phyloP scores from a whole-genome alignment of 2,888 invertebrate genomes.

The Drosophila prostipennis region DNA sequence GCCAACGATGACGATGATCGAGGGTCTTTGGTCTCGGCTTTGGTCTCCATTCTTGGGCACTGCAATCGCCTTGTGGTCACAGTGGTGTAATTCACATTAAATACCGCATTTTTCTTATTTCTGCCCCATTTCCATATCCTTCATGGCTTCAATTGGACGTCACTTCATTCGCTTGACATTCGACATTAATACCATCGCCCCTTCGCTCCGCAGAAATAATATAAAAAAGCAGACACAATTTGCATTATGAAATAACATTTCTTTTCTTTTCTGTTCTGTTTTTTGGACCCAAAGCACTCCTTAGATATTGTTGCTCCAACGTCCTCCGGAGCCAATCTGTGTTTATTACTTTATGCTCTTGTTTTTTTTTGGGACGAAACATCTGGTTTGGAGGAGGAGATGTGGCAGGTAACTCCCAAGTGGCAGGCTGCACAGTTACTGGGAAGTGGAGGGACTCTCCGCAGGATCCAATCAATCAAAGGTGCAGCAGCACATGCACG shows the following conservation, averaged over 20 bases:
- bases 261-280: constrained; percentile 20
- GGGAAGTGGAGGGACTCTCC: background rate
- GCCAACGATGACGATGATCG: constrained; percentile 61
- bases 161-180: constrained; percentile 76
- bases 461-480: constrained; percentile 38
- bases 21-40: constrained; percentile 11
- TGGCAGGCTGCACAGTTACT: background rate
- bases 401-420: background rate
- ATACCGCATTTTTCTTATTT: constrained; percentile 81
- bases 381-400: background rate
- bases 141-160: constrained; percentile 52
- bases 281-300: constrained; percentile 57
- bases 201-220: background rate
- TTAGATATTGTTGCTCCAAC: constrained; percentile 47
- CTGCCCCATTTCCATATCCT: constrained; percentile 61
- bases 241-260: constrained; percentile 78
- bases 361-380: background rate
- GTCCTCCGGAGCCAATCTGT: constrained; percentile 47
- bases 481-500: constrained; percentile 21
- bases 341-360: constrained; percentile 47
- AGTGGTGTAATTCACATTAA: constrained; percentile 84
- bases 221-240: constrained; percentile 57
- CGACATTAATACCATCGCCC: constrained; percentile 74
- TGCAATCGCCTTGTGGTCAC: constrained; percentile 79
- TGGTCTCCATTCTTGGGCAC: constrained; percentile 2